Conservation (phyloP, 2,797 vertebrate species). For the Lutjanus argentimaculatus region DNA sequence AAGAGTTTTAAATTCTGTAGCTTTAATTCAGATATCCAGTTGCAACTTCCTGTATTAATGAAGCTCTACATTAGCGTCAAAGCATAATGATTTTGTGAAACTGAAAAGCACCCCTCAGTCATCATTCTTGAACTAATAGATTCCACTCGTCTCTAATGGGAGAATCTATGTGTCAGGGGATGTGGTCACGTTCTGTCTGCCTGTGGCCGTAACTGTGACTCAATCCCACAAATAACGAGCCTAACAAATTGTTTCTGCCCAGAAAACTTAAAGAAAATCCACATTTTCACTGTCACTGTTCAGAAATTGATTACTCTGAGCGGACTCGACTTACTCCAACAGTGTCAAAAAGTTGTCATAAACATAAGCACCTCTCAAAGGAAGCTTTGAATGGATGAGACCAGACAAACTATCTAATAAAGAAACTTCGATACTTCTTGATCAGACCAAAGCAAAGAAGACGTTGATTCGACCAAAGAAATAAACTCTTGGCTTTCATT, state of each 20-base stretch:
- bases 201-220: background rate
- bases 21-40: background rate
- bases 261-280: background rate
- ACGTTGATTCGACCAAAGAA: background rate
- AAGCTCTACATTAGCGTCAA: background rate
- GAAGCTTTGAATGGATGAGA: background rate
- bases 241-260: background rate
- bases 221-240: background rate
- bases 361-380: background rate
- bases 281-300: background rate
- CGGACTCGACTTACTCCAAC: background rate
- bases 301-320: background rate
- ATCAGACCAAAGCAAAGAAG: background rate
- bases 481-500: background rate
- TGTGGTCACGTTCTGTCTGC: background rate
- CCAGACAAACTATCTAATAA: background rate
- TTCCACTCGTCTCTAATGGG: background rate
- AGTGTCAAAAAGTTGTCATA: background rate
- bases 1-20: background rate
- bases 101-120: background rate
- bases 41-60: background rate
- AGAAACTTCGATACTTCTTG: background rate
- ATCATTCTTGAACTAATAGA: background rate
- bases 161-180: background rate
- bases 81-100: accelerated